Evolutionary conservation across 1,140 invertebrate species (phyloP), one percentile per base, ranked within the genome.

Genomic region (Leptopilina clavipes): DNA sequence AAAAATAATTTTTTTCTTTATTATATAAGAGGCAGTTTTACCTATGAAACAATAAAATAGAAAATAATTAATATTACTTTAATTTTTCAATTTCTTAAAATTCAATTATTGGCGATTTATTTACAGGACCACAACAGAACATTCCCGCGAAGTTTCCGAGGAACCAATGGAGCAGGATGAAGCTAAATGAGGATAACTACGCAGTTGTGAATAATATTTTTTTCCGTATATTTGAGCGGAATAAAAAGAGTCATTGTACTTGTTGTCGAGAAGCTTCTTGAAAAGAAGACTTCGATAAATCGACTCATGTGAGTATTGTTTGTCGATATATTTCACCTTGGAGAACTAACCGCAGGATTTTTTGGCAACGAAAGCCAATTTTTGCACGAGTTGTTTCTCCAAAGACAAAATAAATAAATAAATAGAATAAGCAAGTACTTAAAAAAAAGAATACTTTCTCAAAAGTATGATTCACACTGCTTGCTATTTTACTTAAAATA

Each of bases 151-250:
- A 88, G 92, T 92, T 86, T 93, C 93, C 71, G 94, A 95, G 83
- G 95, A 96, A 89, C 95, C 95, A 31, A 96, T 96, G 95, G 95
- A 96, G 85, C 94, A 96, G 88, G 95, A 96, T 87, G 93, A 94
- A 81, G 93, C 87, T 37, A 92, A 92, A 83, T 92, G 87, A 91
- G 81, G 11, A 37, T 12, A 56, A 71, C 5, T 40, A 72, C 7
- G 56, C 14, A 43, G 40, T 75, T 71, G 25, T 40, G 12, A 31
- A 65, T 65, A 65, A 65, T 31, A n/a, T 65, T 37, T 59, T 52
- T 37, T 59, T 17, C 6, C 12, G 59, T 37, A 12, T n/a, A 65
- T 37, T 65, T 65, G 5, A 8, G 52, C 37, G 37, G 5, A 40
- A 17, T 17, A 17, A 52, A 65, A n/a, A 2, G 31, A 65, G 1